Evolutionary conservation across 2,113 vertebrate species (phyloP).

Genomic region (Seriola rivoliana): DNA sequence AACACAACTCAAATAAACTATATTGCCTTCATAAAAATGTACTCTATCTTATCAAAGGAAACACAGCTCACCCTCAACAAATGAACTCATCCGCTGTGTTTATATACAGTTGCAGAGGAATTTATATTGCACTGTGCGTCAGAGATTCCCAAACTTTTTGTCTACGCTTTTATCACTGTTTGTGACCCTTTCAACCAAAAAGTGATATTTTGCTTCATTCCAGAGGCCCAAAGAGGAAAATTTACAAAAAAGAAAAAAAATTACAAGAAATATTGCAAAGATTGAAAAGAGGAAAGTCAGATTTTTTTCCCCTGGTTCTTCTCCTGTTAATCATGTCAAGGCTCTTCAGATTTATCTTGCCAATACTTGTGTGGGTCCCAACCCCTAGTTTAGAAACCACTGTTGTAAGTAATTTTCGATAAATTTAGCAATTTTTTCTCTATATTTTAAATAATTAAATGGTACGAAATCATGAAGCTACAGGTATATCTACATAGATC

Average conservation of each 20-base stretch:
- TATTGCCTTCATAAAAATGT: background rate
- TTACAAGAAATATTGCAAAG: too few relatives aligned
- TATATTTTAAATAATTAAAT: background rate
- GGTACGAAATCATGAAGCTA: background rate
- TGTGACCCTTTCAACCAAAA: too few relatives aligned
- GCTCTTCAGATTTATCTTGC: background rate
- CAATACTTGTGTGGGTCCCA: background rate
- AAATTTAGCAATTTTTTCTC: background rate
- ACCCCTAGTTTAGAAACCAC: background rate
- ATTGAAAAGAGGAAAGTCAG: too few relatives aligned
- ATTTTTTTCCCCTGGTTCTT: background rate
- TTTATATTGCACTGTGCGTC: background rate
- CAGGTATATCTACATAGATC: background rate
- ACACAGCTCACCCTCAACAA: background rate
- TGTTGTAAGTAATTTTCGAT: background rate
- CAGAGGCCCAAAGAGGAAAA: too few relatives aligned
- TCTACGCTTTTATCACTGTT: too few relatives aligned
- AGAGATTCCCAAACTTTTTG: too few relatives aligned
- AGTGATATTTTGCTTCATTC: too few relatives aligned
- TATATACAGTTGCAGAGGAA: background rate
- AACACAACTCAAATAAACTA: background rate
- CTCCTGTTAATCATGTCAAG: background rate
- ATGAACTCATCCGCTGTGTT: background rate
- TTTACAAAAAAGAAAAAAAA: too few relatives aligned
- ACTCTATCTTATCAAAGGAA: background rate